Evolutionary conservation across 2,888 invertebrate species (phyloP).

Genomic region (Carcina quercana): DNA sequence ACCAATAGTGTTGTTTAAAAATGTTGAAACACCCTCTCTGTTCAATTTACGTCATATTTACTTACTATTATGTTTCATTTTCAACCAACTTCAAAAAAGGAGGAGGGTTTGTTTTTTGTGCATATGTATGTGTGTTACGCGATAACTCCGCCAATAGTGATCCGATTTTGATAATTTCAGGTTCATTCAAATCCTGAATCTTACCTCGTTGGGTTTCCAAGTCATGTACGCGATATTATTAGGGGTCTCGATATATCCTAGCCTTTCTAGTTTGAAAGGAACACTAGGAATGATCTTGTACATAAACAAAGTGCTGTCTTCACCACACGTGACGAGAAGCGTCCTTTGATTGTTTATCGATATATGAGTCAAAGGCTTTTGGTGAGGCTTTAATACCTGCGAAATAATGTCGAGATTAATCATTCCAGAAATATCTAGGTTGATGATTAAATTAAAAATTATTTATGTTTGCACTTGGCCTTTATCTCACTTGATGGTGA

Average conservation of each 20-base stretch:
- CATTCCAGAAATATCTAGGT: no score
- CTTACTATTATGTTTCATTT: no score
- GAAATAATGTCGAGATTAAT: no score
- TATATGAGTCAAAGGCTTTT: conserved; percentile 75
- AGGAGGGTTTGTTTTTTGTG: no score
- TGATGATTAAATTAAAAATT: no score
- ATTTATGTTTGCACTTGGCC: no score
- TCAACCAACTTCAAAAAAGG: no score
- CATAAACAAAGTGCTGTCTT: conserved; percentile 81
- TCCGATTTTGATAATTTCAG: no score
- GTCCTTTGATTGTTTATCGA: conserved; percentile 72
- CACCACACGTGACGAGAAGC: conserved; percentile 78
- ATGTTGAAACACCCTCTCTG: neutral
- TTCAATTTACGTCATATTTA: neutral
- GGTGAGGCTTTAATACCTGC: conserved; percentile 80
- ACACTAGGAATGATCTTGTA: conserved; percentile 61
- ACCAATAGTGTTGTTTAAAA: no score
- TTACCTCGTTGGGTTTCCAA: conserved; percentile 77
- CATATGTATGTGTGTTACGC: no score
- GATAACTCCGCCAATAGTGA: no score
- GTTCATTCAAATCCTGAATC: neutral
- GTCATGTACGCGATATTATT: conserved; percentile 78
- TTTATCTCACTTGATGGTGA: no score
- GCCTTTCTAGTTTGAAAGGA: conserved; percentile 70
- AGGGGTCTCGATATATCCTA: conserved; percentile 80